Base-by-base conservation (phyloP, 2,113 vertebrate genomes). In the Passer domesticus region DNA sequence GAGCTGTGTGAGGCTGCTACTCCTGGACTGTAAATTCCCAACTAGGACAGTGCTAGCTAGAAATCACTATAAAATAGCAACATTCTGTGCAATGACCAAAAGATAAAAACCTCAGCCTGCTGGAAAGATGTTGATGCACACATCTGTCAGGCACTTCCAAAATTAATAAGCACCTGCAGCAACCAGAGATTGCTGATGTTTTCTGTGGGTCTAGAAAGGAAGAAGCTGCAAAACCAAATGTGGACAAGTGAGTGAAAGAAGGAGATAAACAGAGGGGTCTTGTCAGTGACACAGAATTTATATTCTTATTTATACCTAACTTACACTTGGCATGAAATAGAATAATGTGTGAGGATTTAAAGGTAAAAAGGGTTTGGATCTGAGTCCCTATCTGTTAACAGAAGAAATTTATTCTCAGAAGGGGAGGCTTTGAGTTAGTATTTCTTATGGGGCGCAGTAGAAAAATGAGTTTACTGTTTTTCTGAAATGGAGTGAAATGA, bases 391-490 rank as follows among this genome's bases (percentile, higher is more conserved):
- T 43, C 43, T 49, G 47, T 53, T 91, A 83, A 68, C 1, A 6
- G 63, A 77, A 89, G 13, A 77, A 44, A 76, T 59, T 21, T 39
- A 64, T 82, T 94, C 21, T 46, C 69, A 39, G 37, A 37, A 31
- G 11, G 53, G 33, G 39, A 68, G 59, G 22, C 18, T 59, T 82
- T 76, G 63, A 79, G 30, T 80, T 73, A 87, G 20, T 82, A 84
- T 60, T 92, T 89, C 58, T 58, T 73, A 64, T 1, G 83, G 67
- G 70, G 35, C 0, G 0, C 58, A 50, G 79, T 22, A 83, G 56
- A 75, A 92, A 92, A 91, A 75, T 53, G 31, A 94, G 50, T 73
- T 86, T 69, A 85, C 50, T 89, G 63, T 67, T 91, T 92, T 92
- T 80, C 83, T 95, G 84, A 94, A 94, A 50, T 55, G 39, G 47